Conservation (phyloP, 2,888 invertebrate genomes). For the Drosophila eohydei region DNA sequence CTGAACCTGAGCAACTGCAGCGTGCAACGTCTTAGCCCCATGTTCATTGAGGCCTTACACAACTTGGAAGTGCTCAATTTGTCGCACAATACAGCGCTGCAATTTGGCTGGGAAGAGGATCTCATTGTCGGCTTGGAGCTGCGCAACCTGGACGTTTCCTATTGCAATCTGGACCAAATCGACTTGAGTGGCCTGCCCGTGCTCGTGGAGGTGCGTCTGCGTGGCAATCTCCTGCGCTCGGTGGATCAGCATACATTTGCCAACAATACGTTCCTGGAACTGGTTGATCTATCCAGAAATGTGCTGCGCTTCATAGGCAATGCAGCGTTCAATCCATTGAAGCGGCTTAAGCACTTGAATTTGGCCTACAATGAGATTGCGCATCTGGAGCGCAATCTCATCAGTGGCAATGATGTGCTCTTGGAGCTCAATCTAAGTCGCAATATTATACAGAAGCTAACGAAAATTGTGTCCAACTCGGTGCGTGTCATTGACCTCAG, state of each 20-base stretch:
- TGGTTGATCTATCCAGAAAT: slow-evolving; percentile 89
- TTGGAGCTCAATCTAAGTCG: slow-evolving; percentile 88
- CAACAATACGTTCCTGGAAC: slow-evolving; percentile 87
- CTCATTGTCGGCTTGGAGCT: slow-evolving; percentile 86
- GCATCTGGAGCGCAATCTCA: slow-evolving; percentile 86
- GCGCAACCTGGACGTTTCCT: slow-evolving; percentile 87
- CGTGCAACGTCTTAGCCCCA: slow-evolving; percentile 86
- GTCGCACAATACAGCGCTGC: slow-evolving; percentile 87
- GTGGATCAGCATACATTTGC: slow-evolving; percentile 87
- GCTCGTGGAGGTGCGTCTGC: slow-evolving; percentile 87
- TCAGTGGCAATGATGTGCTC: slow-evolving; percentile 87
- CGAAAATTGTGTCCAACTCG: slow-evolving; percentile 87
- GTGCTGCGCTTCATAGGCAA: slow-evolving; percentile 87
- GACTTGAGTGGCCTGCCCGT: slow-evolving; percentile 88
- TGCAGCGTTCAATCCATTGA: slow-evolving; percentile 87
- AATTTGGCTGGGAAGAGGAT: slow-evolving; percentile 83
- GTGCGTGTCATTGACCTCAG: slow-evolving; percentile 87
- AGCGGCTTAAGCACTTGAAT: slow-evolving; percentile 87
- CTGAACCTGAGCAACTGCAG: slow-evolving; percentile 87
- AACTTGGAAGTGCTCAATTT: slow-evolving; percentile 87
- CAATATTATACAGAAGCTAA: slow-evolving; percentile 88
- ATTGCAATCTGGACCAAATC: slow-evolving; percentile 87
- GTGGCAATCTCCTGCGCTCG: slow-evolving; percentile 88
- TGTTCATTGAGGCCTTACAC: slow-evolving; percentile 87
- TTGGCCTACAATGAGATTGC: slow-evolving; percentile 90